phyloP scores from a whole-genome alignment of 2,113 vertebrate species.

The Paraplagusia blochii region DNA sequence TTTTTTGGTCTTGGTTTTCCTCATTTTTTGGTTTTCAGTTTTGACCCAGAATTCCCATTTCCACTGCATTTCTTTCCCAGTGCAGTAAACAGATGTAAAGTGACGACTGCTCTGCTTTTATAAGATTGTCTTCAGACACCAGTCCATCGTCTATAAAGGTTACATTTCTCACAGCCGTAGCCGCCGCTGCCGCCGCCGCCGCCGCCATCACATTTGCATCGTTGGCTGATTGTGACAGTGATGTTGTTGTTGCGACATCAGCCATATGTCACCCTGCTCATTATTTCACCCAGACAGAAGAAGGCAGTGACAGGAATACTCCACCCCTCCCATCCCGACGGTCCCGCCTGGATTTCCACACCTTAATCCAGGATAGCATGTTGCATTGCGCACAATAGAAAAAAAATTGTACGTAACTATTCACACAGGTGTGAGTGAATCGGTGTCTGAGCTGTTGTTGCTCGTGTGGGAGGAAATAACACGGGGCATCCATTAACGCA shows the following conservation, averaged over 20 bases:
- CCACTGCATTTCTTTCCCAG: no score
- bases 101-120: no score
- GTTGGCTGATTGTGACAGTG: slow-evolving; percentile 59
- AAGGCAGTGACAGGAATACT: slow-evolving; percentile 27
- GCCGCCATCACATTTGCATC: slow-evolving; percentile 70
- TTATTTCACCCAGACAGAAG: slow-evolving; percentile 68
- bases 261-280: slow-evolving; percentile 71
- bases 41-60: no score
- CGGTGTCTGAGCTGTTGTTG: slow-evolving; percentile 15
- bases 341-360: slow-evolving; percentile 33
- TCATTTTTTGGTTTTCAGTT: no score
- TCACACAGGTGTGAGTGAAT: slow-evolving; percentile 22
- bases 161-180: slow-evolving; percentile 62
- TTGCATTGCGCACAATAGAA: slow-evolving; percentile 21
- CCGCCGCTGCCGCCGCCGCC: slow-evolving; percentile 53
- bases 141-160: slow-evolving; percentile 61
- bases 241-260: slow-evolving; percentile 58
- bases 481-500: slow-evolving; percentile 44
- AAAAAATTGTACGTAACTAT: slow-evolving; percentile 30
- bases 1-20: no score
- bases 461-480: slow-evolving; percentile 26
- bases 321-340: no score
- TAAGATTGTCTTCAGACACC: slow-evolving; percentile 34
- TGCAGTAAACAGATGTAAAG: slow-evolving; percentile 26
- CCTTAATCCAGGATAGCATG: slow-evolving; percentile 29